Conservation (phyloP, 2,113 vertebrate species). For the Hemiprocne comata region DNA sequence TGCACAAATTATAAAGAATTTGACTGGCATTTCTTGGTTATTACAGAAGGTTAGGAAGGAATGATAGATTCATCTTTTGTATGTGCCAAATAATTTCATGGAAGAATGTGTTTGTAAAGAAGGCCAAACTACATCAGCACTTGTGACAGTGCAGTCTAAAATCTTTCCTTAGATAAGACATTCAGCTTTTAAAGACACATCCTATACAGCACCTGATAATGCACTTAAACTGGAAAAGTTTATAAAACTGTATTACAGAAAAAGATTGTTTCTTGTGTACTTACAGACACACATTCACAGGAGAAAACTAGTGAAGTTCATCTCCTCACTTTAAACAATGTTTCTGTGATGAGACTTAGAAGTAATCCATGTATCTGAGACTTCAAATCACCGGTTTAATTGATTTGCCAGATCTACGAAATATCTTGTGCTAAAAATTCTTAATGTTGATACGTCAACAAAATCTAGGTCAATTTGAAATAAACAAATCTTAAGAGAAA, state of each 20-base stretch:
- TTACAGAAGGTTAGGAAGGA: not conserved
- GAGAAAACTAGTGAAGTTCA: not conserved
- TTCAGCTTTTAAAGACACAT: not conserved
- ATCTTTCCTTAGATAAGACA: not conserved
- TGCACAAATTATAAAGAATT: not conserved
- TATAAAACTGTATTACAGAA: not conserved
- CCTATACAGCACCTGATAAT: not conserved
- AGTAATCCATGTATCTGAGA: not conserved
- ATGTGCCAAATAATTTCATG: not conserved
- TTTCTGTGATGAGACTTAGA: not conserved
- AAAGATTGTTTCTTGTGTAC: not conserved
- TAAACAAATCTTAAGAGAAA: conserved; percentile 58
- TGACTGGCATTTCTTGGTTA: not conserved
- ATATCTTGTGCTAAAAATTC: conserved; percentile 27
- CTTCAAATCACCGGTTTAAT: not conserved
- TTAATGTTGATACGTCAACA: not conserved
- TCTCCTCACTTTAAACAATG: not conserved
- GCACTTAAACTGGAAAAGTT: accelerated
- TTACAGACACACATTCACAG: not conserved
- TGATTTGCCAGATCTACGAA: conserved; percentile 20
- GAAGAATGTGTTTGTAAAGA: not conserved
- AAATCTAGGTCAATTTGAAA: conserved; percentile 53
- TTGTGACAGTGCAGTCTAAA: not conserved
- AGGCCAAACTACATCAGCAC: not conserved
- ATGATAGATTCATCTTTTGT: not conserved